Base-by-base conservation (phyloP, 1,140 invertebrate species). In the Drosophila tropicalis region DNA sequence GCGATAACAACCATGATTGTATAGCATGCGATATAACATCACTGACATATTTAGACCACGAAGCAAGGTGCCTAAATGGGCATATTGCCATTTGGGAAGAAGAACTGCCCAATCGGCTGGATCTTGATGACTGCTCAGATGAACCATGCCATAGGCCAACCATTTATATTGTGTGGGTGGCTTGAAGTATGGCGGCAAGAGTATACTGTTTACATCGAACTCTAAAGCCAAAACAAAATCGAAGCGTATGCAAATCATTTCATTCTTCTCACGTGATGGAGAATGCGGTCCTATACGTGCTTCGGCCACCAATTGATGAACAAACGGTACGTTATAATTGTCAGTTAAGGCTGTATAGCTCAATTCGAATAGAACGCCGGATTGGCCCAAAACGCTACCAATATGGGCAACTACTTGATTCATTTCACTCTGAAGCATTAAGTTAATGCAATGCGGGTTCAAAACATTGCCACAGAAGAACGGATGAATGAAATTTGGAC, bases 151-250 rank as follows among this genome's bases (percentile, higher is more conserved):
- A 5, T 81, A 85, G 51, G 81, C 81, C 13, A 78, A 13, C 81
- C 81, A 85, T 1, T 71, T 70, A 6, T 65, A 13, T 32, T 25
- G 29, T 4, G 69, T 39, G 6, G 70, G 70, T 0, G 68, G 67
- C 0, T 70, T 7, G 19, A 51, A 85, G 15, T 71, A 78, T 0
- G 51, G 1, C 0, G 81, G 82, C 39, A 86, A 15, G 1, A 56
- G 60, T 7, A 60, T 0, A 3, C 60, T 63, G 6, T 22, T 51
- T 1, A 68, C 68, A 29, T 75, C 40, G 22, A 85, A 86, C 5
- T 25, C 70, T 6, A 86, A 0, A 0, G 74, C 81, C 57, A 85
- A 25, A 0, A 81, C 67, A 9, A 85, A 85, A 7, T 85, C 81
- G 12, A 81, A 70, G 47, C 79, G 61, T 1, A 85, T 78, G 41